Conservation (phyloP, 2,113 vertebrate genomes). For the Baryphthengus martii region DNA sequence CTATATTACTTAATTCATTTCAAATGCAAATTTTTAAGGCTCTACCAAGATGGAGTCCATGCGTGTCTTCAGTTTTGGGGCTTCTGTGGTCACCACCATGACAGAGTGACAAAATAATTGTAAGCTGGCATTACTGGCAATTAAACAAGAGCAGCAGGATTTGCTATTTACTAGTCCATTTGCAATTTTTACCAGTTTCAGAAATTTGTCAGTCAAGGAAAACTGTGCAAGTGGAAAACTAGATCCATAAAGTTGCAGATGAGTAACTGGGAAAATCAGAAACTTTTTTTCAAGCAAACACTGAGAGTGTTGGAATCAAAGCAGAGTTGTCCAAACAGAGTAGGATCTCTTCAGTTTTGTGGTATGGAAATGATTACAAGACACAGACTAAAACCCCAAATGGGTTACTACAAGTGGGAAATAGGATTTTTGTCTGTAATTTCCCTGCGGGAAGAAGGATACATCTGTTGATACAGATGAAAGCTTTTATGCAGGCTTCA, state of each 20-base stretch:
- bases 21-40: neutral
- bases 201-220: neutral
- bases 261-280: neutral
- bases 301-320: neutral
- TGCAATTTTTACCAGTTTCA: neutral
- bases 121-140: neutral
- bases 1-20: neutral
- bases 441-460: neutral
- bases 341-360: neutral
- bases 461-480: neutral
- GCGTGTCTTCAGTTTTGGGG: neutral
- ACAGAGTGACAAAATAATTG: neutral
- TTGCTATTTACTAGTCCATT: neutral
- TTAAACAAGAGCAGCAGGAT: neutral
- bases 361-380: neutral
- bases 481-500: neutral
- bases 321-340: neutral
- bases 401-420: neutral
- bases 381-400: neutral
- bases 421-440: neutral
- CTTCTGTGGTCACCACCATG: neutral
- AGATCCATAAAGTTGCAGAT: neutral
- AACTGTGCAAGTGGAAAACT: neutral
- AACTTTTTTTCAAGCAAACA: neutral
- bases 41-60: neutral